phyloP scores from a whole-genome alignment of 2,113 vertebrate genomes.

The Aegypius monachus region DNA sequence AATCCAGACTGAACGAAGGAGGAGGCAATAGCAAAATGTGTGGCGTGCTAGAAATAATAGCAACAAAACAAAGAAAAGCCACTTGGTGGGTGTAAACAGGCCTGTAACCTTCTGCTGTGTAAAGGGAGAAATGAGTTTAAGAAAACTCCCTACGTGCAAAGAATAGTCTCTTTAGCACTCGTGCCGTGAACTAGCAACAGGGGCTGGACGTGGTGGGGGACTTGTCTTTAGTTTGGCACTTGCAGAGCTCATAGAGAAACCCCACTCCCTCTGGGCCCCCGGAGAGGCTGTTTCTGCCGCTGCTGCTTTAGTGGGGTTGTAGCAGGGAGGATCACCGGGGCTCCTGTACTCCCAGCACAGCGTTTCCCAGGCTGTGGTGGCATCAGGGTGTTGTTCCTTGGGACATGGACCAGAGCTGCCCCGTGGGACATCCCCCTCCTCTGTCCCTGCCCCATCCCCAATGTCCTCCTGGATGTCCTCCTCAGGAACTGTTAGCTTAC shows the following conservation, averaged over 20 bases:
- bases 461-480: not conserved
- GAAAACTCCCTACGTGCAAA: fast-evolving
- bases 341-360: not conserved
- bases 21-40: fast-evolving
- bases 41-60: not conserved
- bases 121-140: not conserved
- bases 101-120: not conserved
- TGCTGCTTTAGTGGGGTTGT: not conserved
- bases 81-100: too few species aligned
- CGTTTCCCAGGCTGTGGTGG: not conserved
- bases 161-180: not conserved
- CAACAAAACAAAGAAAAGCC: too few species aligned
- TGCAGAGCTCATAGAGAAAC: not conserved
- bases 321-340: not conserved
- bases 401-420: not conserved
- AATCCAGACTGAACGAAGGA: not conserved
- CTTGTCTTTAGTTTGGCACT: not conserved
- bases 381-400: too few species aligned
- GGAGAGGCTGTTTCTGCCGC: not conserved
- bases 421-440: too few species aligned
- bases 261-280: not conserved
- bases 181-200: fast-evolving
- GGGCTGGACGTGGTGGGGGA: not conserved
- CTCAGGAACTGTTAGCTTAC: not conserved
- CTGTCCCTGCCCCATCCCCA: not conserved